Percentiles rank a stretch among this genome's conserved stretches.
Evolutionary conservation across 2,888 invertebrate species (phyloP).

Genomic region (Drosophila yooni): DNA sequence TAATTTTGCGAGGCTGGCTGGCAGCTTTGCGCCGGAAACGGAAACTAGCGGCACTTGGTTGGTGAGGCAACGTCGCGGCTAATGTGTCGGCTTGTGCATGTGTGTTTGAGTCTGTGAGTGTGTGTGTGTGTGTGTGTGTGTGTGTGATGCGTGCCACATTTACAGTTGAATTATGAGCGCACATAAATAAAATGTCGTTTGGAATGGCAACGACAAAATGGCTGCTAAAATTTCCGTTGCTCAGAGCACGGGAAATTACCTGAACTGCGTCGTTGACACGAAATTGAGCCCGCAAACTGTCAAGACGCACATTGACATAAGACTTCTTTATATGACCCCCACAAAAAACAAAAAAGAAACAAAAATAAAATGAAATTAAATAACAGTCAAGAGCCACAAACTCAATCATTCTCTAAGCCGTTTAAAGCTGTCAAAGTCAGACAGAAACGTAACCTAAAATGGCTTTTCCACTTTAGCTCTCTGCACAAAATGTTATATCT

Average conservation of each 20-base stretch:
- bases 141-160: slow-evolving; percentile 56
- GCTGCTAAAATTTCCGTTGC: slow-evolving; percentile 69
- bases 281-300: slow-evolving; percentile 61
- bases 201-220: slow-evolving; percentile 70
- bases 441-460: slow-evolving; percentile 4
- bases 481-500: not conserved
- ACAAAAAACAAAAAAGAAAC: not conserved
- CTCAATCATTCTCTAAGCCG: slow-evolving; percentile 52
- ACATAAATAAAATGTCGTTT: slow-evolving; percentile 78
- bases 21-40: slow-evolving; percentile 74
- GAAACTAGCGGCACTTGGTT: slow-evolving; percentile 77
- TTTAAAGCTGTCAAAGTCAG: slow-evolving; percentile 61
- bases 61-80: slow-evolving; percentile 57
- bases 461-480: not conserved
- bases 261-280: slow-evolving; percentile 75
- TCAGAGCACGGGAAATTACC: slow-evolving; percentile 63
- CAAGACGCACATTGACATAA: slow-evolving; percentile 49
- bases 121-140: slow-evolving; percentile 1
- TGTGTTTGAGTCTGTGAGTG: slow-evolving; percentile 15
- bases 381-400: slow-evolving; percentile 37
- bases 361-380: slow-evolving; percentile 43
- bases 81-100: slow-evolving; percentile 47
- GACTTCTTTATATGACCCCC: slow-evolving; percentile 15
- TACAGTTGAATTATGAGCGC: slow-evolving; percentile 77
- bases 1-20: slow-evolving; percentile 74